Evolutionary conservation across 2,888 invertebrate species (phyloP).

Genomic region (Drosophila buzzatii): DNA sequence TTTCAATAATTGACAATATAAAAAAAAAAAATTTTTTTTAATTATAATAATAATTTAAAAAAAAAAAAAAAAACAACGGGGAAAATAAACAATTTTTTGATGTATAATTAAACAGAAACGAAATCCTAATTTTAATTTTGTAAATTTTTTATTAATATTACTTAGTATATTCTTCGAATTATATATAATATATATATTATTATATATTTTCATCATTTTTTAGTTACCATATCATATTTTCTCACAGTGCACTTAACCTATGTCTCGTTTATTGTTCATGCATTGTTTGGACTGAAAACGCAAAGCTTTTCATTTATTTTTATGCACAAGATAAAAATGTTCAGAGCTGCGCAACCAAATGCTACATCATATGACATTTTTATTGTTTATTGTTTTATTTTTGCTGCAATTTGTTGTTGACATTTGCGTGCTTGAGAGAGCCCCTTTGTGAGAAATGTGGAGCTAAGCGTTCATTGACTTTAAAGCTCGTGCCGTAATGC

Average conservation of each 20-base stretch:
- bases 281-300: constrained; percentile 8
- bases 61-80: too few species aligned
- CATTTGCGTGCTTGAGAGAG: constrained; percentile 66
- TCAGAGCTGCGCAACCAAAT: constrained; percentile 19
- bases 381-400: constrained; percentile 52
- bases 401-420: constrained; percentile 56
- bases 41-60: too few species aligned
- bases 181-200: too few species aligned
- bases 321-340: constrained; percentile 42
- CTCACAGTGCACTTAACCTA: constrained; percentile 16
- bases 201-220: neutral
- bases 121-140: too few species aligned
- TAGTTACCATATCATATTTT: neutral
- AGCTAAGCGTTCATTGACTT: constrained; percentile 74
- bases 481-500: constrained; percentile 74
- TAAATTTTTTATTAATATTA: too few species aligned
- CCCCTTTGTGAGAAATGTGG: constrained; percentile 20
- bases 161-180: too few species aligned
- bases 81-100: too few species aligned
- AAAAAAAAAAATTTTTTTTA: too few species aligned
- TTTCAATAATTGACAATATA: too few species aligned
- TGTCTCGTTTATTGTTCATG: constrained; percentile 20
- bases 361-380: constrained; percentile 59
- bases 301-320: constrained; percentile 37
- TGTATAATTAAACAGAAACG: too few species aligned